Conservation (phyloP, 2,888 invertebrate genomes). For the Pegoplata infirma region DNA sequence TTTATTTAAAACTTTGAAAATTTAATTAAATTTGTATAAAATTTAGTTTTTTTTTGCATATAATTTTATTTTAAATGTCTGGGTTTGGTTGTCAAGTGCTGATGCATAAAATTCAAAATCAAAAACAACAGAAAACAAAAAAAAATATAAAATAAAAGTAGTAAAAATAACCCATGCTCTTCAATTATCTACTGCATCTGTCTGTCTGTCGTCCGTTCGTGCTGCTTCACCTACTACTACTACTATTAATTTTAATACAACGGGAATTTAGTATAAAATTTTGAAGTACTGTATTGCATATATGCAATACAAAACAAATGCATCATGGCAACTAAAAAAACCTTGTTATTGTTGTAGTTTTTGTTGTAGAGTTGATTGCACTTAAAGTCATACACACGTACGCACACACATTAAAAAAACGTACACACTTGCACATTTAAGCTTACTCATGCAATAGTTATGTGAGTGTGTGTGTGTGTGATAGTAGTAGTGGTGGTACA, state of each 20-base stretch:
- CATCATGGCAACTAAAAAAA: conserved; percentile 24
- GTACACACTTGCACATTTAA: neutral
- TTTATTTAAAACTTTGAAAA: conserved; percentile 42
- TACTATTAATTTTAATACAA: conserved; percentile 39
- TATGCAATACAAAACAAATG: conserved; percentile 25
- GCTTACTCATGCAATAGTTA: neutral
- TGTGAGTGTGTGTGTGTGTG: too few relatives aligned
- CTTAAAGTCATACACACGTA: conserved; percentile 49
- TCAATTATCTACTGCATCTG: neutral
- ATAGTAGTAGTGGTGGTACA: conserved; percentile 1
- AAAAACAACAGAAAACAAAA: conserved; percentile 26
- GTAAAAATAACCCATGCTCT: conserved; percentile 21
- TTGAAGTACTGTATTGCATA: conserved; percentile 46
- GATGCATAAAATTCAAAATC: conserved; percentile 59
- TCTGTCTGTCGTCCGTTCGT: neutral
- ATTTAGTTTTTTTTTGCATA: conserved; percentile 40
- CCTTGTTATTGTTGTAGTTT: conserved; percentile 26
- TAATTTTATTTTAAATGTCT: conserved; percentile 54
- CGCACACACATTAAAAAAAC: neutral
- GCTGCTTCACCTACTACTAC: neutral
- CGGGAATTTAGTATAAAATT: conserved; percentile 52
- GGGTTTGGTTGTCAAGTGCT: conserved; percentile 60
- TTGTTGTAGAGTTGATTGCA: conserved; percentile 58
- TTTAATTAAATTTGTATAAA: conserved; percentile 60
- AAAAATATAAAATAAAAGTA: conserved; percentile 17